Evolutionary conservation across 2,797 vertebrate genomes (phyloP), one percentile per base, ranked within the genome.

Genomic region (Delichon dasypus): DNA sequence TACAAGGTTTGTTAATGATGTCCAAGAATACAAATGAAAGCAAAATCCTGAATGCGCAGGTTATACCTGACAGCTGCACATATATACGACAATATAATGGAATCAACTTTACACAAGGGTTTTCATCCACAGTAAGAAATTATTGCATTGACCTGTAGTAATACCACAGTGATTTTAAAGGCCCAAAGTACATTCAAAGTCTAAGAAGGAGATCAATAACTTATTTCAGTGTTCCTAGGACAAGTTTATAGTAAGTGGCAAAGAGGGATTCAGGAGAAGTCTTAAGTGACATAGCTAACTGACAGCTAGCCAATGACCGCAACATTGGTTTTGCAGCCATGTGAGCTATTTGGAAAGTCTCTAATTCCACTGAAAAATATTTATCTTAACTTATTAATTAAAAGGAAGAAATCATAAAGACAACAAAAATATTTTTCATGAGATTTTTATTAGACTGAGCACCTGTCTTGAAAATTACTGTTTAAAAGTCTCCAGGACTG

Each of bases 11-110:
- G 85, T 66, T 89, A 89, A 60, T 72, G 70, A 30, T 88, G 42
- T 74, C 53, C 62, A 93, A 89, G 65, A 68, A 93, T 54, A 84
- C 60, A 92, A 81, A 84, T 70, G 32, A 89, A 94, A 89, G 48
- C 65, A 79, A 85, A 93, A 66, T 75, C 76, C 42, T 76, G 58
- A 88, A 91, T 9, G 32, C 48, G 73, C 58, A 89, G 42, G 34
- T 83, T 84, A 66, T 83, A 92, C 18, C 70, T 93, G 66, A 90
- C 88, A 80, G 76, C 40, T 93, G 73, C 30, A 65, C 44, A 53
- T 16, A 84, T n/a, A 72, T 68, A 62, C 1, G 5, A 81, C 66
- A 81, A 21, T 66, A 81, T 80, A 88, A 45, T 50, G 53, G 40
- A 44, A 84, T 75, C 29, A 45, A 23, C 6, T 75, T 90, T 48